Evolutionary conservation across 2,888 invertebrate species (phyloP).

Genomic region (Andrena camellia): DNA sequence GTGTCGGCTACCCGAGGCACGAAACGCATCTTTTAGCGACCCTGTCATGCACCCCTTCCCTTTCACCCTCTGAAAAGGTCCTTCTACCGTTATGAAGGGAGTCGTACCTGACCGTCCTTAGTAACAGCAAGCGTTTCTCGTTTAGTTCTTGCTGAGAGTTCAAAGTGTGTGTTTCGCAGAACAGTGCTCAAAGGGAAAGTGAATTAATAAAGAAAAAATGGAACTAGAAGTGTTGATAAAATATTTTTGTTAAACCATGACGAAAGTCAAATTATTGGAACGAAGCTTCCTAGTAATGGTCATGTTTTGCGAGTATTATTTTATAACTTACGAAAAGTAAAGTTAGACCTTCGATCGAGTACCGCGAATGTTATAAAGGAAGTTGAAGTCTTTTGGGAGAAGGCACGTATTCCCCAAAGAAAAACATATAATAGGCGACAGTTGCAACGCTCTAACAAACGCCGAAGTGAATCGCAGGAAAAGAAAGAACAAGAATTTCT

Average conservation of each 20-base stretch:
- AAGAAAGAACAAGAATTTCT: constrained; percentile 7
- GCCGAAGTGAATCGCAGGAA: neutral
- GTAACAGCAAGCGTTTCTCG: neutral
- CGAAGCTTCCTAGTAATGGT: neutral
- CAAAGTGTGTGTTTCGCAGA: neutral
- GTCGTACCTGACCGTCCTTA: too few species aligned
- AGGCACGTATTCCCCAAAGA: neutral
- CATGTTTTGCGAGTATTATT: constrained; percentile 12
- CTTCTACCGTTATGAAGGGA: too few species aligned
- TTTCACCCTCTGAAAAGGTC: too few species aligned
- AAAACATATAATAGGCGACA: neutral
- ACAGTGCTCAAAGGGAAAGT: neutral
- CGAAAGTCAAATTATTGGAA: constrained; percentile 5
- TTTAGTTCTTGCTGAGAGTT: neutral
- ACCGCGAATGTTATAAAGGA: constrained; percentile 1
- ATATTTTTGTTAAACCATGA: neutral
- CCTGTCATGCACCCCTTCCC: too few species aligned
- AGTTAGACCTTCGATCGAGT: neutral
- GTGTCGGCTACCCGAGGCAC: too few species aligned
- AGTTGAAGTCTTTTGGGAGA: neutral
- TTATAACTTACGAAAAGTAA: constrained; percentile 11
- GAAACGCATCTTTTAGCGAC: too few species aligned
- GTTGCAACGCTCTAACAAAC: neutral
- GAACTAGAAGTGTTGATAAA: neutral
- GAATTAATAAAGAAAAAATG: neutral